Evolutionary conservation across 2,113 vertebrate species (phyloP).

Genomic region (Proterorhinus semilunaris): DNA sequence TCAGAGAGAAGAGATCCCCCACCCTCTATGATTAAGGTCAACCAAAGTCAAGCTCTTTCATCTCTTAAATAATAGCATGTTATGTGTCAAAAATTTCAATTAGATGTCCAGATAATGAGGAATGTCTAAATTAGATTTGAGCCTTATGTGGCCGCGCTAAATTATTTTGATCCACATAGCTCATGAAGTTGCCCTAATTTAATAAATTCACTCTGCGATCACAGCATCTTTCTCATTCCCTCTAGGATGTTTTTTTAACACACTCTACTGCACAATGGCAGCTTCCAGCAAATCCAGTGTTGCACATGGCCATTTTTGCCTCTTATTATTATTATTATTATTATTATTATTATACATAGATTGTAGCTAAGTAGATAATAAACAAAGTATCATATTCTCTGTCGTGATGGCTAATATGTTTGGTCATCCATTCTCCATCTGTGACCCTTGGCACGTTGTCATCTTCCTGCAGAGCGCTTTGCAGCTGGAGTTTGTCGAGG

Average conservation of each 20-base stretch:
- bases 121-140: neutral
- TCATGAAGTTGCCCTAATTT: neutral
- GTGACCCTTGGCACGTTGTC: neutral
- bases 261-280: neutral
- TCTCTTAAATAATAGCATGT: too few relatives aligned
- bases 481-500: neutral
- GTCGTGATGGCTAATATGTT: neutral
- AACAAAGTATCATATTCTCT: neutral
- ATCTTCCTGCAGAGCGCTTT: neutral
- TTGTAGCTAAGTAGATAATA: neutral
- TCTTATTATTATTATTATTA: neutral
- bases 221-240: neutral
- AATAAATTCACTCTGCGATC: neutral
- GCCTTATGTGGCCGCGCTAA: neutral
- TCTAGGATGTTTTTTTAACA: neutral
- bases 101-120: neutral
- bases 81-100: too few relatives aligned
- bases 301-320: neutral
- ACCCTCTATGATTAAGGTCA: too few relatives aligned
- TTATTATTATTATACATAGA: neutral
- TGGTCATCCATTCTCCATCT: constrained; percentile 1
- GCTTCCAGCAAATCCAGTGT: neutral
- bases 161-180: neutral
- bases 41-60: too few relatives aligned
- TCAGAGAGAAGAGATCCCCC: too few relatives aligned